Conservation (phyloP, 2,113 vertebrate species). For the Labeo catla region DNA sequence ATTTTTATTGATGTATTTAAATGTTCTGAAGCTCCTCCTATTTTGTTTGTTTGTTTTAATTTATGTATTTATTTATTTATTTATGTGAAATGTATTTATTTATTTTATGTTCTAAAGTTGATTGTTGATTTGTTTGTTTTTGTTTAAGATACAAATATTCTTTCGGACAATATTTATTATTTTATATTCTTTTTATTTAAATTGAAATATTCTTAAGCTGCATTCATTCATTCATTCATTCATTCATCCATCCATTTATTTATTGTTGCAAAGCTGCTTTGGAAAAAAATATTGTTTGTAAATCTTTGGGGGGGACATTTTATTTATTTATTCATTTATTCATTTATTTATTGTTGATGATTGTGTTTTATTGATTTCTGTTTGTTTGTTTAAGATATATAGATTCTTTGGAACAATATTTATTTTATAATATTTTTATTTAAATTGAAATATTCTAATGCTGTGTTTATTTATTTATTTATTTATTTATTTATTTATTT, state of each 20-base stretch:
- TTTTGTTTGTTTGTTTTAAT: background rate
- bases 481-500: background rate
- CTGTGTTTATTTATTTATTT: background rate
- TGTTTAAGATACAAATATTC: too few species aligned
- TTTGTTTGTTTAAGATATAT: too few species aligned
- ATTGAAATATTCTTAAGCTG: too few species aligned
- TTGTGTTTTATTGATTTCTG: too few species aligned
- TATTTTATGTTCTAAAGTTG: background rate
- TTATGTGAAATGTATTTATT: background rate
- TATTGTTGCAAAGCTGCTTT: background rate
- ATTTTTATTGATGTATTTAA: background rate
- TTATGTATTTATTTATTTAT: background rate
- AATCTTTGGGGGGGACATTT: too few species aligned
- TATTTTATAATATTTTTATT: background rate
- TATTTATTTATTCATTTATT: too few species aligned
- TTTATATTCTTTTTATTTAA: too few species aligned
- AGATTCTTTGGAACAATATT: too few species aligned
- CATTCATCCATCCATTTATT: background rate
- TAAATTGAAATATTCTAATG: background rate
- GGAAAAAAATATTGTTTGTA: too few species aligned
- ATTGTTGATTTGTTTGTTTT: too few species aligned
- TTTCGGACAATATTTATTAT: too few species aligned
- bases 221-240: background rate
- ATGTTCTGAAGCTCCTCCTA: background rate
- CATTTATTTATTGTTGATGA: too few species aligned